Percentiles rank a stretch among this genome's conserved stretches.
Conservation (phyloP, 2,113 vertebrate species). For the Pygoscelis antarcticus region DNA sequence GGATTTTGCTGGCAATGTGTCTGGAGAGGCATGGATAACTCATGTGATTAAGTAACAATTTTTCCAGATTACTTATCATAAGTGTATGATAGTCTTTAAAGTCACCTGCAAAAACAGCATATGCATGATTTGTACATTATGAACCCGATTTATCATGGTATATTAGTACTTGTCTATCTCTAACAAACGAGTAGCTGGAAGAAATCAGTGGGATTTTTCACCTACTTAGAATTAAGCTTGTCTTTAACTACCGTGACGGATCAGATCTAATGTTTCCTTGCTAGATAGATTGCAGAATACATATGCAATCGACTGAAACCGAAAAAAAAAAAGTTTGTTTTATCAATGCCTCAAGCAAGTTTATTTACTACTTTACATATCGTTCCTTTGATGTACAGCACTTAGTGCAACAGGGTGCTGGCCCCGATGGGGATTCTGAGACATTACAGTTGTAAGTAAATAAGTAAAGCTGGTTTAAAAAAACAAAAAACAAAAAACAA, state of each 20-base stretch:
- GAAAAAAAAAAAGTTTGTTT: not conserved
- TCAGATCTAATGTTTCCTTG: not conserved
- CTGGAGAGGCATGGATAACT: not conserved
- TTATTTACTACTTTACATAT: not conserved
- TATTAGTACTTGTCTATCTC: not conserved
- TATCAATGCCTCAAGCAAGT: not conserved
- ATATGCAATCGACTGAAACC: not conserved
- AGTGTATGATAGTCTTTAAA: not conserved
- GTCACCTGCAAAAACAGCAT: not conserved
- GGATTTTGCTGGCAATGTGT: not conserved
- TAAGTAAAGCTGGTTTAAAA: not conserved
- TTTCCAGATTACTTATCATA: not conserved
- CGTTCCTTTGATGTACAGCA: not conserved
- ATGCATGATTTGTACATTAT: not conserved
- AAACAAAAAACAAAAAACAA: not conserved
- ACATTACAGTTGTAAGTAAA: not conserved
- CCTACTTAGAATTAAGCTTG: not conserved
- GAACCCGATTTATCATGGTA: not conserved
- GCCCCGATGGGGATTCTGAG: not conserved
- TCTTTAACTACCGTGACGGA: not conserved
- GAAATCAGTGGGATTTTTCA: not conserved
- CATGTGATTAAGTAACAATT: not conserved
- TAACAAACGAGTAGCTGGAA: not conserved
- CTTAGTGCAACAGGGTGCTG: not conserved
- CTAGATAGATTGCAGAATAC: not conserved